These are phyloP conservation scores for Valencia hispanica DNA, from an alignment of 2,797 vertebrate genomes.

Conservation along the genomic window DNA sequence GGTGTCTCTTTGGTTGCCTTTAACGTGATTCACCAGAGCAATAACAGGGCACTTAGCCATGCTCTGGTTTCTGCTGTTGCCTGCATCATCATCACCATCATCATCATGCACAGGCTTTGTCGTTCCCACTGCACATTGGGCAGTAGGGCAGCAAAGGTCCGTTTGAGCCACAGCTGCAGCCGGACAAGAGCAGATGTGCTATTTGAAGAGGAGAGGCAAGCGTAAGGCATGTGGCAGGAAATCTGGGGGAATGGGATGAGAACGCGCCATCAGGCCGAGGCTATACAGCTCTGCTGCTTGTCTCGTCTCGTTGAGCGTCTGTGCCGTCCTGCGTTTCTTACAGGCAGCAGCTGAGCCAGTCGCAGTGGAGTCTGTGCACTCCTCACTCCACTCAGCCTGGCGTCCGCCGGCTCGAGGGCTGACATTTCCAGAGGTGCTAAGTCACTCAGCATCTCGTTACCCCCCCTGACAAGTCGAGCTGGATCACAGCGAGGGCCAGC, in stretches of 20 bases:
- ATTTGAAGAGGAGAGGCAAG: conserved; percentile 46
- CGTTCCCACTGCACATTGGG: conserved; percentile 52
- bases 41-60: conserved; percentile 59
- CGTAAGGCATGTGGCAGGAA: conserved; percentile 54
- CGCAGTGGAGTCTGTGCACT: conserved; percentile 49
- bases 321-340: conserved; percentile 47
- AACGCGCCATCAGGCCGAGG: conserved; percentile 9
- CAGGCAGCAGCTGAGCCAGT: conserved; percentile 73
- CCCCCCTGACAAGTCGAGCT: conserved; percentile 74
- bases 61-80: conserved; percentile 37
- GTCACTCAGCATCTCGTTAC: conserved; percentile 84
- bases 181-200: conserved; percentile 66
- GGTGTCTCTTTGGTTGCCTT: conserved; percentile 58
- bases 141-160: conserved; percentile 47
- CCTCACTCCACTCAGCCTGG: conserved; percentile 61
- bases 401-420: conserved; percentile 71
- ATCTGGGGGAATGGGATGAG: conserved; percentile 41
- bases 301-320: conserved; percentile 47
- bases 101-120: conserved; percentile 30
- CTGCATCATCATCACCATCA: conserved; percentile 28
- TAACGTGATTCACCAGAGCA: conserved; percentile 63
- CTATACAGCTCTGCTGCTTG: conserved; percentile 53
- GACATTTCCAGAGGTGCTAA: conserved; percentile 85
- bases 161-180: conserved; percentile 53
- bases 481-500: conserved; percentile 64